Evolutionary conservation across 2,797 vertebrate species (phyloP).

Genomic region (Takifugu ocellatus): DNA sequence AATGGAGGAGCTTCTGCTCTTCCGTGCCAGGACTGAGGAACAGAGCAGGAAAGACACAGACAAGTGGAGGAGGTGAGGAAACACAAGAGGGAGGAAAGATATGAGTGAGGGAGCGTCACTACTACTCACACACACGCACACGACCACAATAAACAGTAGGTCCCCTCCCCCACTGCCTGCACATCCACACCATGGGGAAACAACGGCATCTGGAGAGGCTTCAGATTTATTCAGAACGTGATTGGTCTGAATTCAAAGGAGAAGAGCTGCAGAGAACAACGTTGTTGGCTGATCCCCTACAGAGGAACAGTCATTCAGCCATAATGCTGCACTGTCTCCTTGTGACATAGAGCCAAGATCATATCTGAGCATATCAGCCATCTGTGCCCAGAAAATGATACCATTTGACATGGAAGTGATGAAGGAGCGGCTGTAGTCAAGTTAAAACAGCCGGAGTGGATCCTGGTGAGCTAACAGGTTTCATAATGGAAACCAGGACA

Average conservation of each 20-base stretch:
- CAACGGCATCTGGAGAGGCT: constrained; percentile 39
- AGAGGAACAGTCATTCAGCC: constrained; percentile 11
- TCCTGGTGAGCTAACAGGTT: neutral
- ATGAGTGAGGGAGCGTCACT: constrained; percentile 48
- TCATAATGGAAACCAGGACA: constrained; percentile 2
- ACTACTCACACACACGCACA: constrained; percentile 45
- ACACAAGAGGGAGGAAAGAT: constrained; percentile 12
- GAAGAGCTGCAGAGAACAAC: neutral
- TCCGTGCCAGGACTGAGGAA: constrained; percentile 56
- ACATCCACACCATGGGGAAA: constrained; percentile 44
- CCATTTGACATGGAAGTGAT: constrained; percentile 1
- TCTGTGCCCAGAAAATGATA: constrained; percentile 4
- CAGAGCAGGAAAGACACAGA: constrained; percentile 44
- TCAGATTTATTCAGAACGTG: constrained; percentile 23
- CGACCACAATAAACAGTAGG: constrained; percentile 38
- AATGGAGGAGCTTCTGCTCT: constrained; percentile 61
- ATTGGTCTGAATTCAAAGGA: constrained; percentile 39
- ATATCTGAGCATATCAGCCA: constrained; percentile 16
- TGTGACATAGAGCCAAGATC: constrained; percentile 13
- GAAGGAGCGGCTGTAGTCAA: constrained; percentile 5
- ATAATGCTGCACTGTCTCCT: constrained; percentile 10
- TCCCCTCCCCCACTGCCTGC: constrained; percentile 70
- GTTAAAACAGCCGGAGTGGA: constrained; percentile 14
- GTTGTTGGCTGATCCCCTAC: neutral
- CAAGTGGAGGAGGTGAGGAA: constrained; percentile 43